Evolutionary conservation across 2,888 invertebrate genomes (phyloP), one percentile per base, ranked within the genome.

Genomic region (Scaptodrosophila latifasciaeformis): DNA sequence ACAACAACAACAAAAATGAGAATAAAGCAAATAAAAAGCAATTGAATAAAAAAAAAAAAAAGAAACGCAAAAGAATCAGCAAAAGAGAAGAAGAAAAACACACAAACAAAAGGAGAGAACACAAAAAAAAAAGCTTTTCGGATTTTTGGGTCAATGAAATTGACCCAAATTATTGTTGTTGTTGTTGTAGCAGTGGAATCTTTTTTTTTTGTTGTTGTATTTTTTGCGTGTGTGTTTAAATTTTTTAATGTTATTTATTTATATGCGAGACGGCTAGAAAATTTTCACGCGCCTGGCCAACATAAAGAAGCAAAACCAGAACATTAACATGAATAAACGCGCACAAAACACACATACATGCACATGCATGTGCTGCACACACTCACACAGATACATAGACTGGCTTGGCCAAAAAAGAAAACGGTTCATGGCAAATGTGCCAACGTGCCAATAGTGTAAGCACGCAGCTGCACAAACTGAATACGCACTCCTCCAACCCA

Each of bases 91-190:
- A 7, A 7, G 24, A 24, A 24, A 24, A 24, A 35, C 12, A 35
- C 12, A 15, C 35, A 15, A 5, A 18, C 19, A 49, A 47, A 37
- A 31, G 17, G 30, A 29, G 17, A 29, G 17, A 31, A 30, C 10
- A 47, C 34, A 35, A 47, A 19, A 35, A n/a, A 31, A 35, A 47
- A 34, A 31, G 31, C 43, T 13, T 7, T 2, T 3, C 6, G 4
- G 17, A 30, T 5, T 58, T 58, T 46, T 58, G 39, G 58, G 58
- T 58, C 58, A 53, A 49, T 37, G 18, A 51, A 54, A 46, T 58
- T 58, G 58, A 58, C 58, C 58, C 43, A 58, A 49, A 58, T 58
- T 49, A 37, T 35, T 39, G 15, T 4, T 35, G 12, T 44, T 13
- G 18, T 40, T 40, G 40, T 3, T 40, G n/a, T n/a, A n/a, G n/a